Conservation (phyloP, 2,888 invertebrate genomes). For the Abrostola triplasia region DNA sequence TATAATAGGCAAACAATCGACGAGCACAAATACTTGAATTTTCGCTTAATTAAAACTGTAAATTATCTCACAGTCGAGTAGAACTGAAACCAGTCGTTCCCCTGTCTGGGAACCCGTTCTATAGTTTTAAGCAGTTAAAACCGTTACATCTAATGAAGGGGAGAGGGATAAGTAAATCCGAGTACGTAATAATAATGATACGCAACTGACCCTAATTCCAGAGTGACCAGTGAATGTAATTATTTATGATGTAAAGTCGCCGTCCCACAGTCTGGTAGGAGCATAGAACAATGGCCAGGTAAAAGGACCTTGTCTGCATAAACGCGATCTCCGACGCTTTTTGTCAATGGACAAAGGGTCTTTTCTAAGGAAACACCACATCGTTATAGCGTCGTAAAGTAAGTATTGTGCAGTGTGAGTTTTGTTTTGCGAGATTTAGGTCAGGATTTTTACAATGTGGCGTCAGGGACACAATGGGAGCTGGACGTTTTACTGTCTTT, state of each 20-base stretch:
- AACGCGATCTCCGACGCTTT: slow-evolving; percentile 84
- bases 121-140: slow-evolving; percentile 88
- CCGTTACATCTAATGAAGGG: slow-evolving; percentile 88
- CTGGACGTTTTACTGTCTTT: slow-evolving; percentile 74
- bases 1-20: slow-evolving; percentile 9
- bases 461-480: slow-evolving; percentile 79
- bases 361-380: slow-evolving; percentile 87
- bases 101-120: slow-evolving; percentile 83
- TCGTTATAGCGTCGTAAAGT: slow-evolving; percentile 87
- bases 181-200: slow-evolving; percentile 81
- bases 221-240: slow-evolving; percentile 85
- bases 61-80: slow-evolving; percentile 82
- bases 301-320: slow-evolving; percentile 83
- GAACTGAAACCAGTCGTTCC: slow-evolving; percentile 81
- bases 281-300: slow-evolving; percentile 85
- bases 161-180: slow-evolving; percentile 84
- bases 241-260: slow-evolving; percentile 84
- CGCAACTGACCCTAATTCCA: slow-evolving; percentile 83
- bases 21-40: slow-evolving; percentile 42
- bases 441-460: slow-evolving; percentile 86
- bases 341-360: slow-evolving; percentile 87
- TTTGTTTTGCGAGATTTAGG: slow-evolving; percentile 87
- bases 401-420: slow-evolving; percentile 83
- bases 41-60: slow-evolving; percentile 78
- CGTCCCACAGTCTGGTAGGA: slow-evolving; percentile 83